Evolutionary conservation across 2,888 invertebrate species (phyloP), one percentile per base, ranked within the genome.

Genomic region (Pterostichus madidus): DNA sequence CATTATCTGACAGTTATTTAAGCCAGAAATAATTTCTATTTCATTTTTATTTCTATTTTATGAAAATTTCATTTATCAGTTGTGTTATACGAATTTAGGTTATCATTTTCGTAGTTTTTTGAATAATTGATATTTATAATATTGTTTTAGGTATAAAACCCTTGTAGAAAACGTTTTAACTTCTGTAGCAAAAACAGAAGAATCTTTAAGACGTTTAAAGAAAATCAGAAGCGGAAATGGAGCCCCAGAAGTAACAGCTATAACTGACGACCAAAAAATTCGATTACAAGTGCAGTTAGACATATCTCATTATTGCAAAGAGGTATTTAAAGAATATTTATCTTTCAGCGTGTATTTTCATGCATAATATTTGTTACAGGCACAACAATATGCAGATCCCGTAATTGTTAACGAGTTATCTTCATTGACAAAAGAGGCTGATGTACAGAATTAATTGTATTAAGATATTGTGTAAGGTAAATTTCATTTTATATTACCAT

Each of bases 131-230:
- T n/a, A n/a, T n/a, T n/a, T n/a, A n/a, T 39, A 39, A 39, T 8
- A 24, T 73, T 84, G 64, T 85, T 88, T 15, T 84, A 92, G 92
- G 86, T 96, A 96, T 90, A 93, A 92, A 87, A 92, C 91, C 86
- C 93, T 95, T 84, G 96, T 98, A 13, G 93, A 93, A 86, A 97
- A 98, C 90, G 97, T 99, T 1, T 91, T 99, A 84, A 96, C 95
- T 64, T 98, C 98, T 0, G 98, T 99, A 8, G 96, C 96, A 89
- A 97, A 96, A 91, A 99, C 98, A 86, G 98, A 99, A 89, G 98
- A 98, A 88, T 98, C 98, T 81, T 90, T 99, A 85, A 93, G 96
- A 88, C 93, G 98, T 86, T 91, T 99, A 88, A 98, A 98, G 90
- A 88, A 90, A 80, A 87, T 86, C 75, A 89, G 84, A 85, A 83